Evolutionary conservation across 1,140 invertebrate species (phyloP).

Genomic region (Nixonia krombeini): DNA sequence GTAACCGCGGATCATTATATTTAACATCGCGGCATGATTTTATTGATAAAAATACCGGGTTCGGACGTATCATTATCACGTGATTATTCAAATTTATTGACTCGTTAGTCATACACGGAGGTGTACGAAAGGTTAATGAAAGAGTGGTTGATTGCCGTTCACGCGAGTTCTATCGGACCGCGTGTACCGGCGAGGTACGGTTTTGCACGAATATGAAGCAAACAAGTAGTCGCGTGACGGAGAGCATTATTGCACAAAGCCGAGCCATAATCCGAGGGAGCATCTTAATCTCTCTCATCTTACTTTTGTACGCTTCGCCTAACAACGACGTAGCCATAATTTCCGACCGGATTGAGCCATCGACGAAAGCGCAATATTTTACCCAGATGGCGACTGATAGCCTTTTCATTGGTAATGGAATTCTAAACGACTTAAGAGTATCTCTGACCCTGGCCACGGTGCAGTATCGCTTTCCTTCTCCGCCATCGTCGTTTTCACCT

Average conservation of each 20-base stretch:
- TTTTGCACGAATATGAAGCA: slow-evolving; percentile 4
- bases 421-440: slow-evolving; percentile 58
- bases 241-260: slow-evolving; percentile 37
- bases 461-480: slow-evolving; percentile 15
- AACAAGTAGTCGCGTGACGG: slow-evolving; percentile 44
- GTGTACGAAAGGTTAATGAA: too few relatives aligned
- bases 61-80: too few relatives aligned
- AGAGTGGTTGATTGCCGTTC: slow-evolving; percentile 15
- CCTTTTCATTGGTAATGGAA: slow-evolving; percentile 57
- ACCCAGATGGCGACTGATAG: slow-evolving; percentile 64
- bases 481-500: slow-evolving; percentile 36
- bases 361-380: slow-evolving; percentile 64
- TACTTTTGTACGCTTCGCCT: slow-evolving; percentile 13
- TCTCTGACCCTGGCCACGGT: slow-evolving; percentile 32
- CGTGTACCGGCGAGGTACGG: background rate
- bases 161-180: slow-evolving; percentile 27
- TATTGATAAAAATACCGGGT: too few relatives aligned
- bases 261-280: slow-evolving; percentile 28
- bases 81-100: slow-evolving; percentile 28
- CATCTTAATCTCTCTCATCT: slow-evolving; percentile 32
- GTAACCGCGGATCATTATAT: too few relatives aligned
- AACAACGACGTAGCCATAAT: slow-evolving; percentile 45
- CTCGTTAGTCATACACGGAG: too few relatives aligned
- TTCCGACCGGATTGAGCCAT: slow-evolving; percentile 64
- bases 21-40: too few relatives aligned